Percentiles rank a stretch among this genome's conserved stretches.
These are phyloP conservation scores for Celastrina argiolus DNA, from an alignment of 2,888 invertebrate genomes.

Conservation along the genomic window DNA sequence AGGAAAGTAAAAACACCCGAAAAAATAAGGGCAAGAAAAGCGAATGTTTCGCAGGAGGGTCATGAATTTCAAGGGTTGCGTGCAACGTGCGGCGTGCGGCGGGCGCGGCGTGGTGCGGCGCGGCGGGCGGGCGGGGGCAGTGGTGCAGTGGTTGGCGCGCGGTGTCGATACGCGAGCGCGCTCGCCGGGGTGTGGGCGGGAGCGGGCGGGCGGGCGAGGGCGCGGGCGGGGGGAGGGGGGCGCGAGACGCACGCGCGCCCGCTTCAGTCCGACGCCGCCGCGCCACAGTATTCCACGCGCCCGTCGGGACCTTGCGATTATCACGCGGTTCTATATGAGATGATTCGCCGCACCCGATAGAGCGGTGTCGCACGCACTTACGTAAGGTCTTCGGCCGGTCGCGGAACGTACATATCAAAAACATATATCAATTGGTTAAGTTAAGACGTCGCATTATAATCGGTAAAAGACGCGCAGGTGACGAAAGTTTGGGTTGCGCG, in stretches of 20 bases:
- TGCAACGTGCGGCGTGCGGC: conserved; percentile 42
- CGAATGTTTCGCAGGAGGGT: conserved; percentile 35
- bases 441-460: conserved; percentile 34
- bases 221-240: conserved; percentile 33
- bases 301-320: conserved; percentile 48
- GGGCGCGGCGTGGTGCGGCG: conserved; percentile 40
- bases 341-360: conserved; percentile 66
- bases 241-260: conserved; percentile 45
- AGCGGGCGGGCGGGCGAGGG: conserved; percentile 38
- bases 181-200: conserved; percentile 33
- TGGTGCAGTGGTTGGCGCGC: conserved; percentile 66
- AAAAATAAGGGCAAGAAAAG: conserved; percentile 44
- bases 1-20: conserved; percentile 43
- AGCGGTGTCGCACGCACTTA: conserved; percentile 56
- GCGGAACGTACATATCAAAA: conserved; percentile 46
- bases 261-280: conserved; percentile 60
- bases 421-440: conserved; percentile 34
- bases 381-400: conserved; percentile 60
- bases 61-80: conserved; percentile 32
- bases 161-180: conserved; percentile 67
- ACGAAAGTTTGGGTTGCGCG: conserved; percentile 39
- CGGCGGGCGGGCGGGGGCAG: conserved; percentile 41
- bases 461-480: conserved; percentile 39
- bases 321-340: conserved; percentile 60
- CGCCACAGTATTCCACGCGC: conserved; percentile 57